Conservation (phyloP, 2,797 vertebrate species). For the Simalia tracyae region DNA sequence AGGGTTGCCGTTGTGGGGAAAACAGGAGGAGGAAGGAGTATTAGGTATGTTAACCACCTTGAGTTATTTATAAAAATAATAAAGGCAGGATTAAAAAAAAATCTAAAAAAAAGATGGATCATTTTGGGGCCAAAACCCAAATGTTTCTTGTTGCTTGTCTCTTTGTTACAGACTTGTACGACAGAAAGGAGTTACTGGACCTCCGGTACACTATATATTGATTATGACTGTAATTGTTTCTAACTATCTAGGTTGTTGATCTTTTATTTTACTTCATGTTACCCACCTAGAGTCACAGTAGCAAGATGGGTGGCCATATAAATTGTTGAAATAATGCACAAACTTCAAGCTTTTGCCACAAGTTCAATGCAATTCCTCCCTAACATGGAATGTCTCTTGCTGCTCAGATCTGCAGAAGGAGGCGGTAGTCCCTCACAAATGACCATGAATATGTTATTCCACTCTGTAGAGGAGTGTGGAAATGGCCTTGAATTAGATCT, state of each 20-base stretch:
- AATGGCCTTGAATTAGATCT: not conserved
- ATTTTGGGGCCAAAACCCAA: not conserved
- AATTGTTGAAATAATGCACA: not conserved
- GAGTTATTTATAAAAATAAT: too few species aligned
- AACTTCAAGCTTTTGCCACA: not conserved
- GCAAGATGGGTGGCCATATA: not conserved
- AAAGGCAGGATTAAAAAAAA: too few species aligned
- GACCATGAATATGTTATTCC: not conserved
- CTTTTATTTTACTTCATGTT: not conserved
- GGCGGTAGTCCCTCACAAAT: not conserved
- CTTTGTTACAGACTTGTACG: not conserved
- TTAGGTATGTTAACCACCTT: too few species aligned
- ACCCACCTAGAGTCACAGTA: not conserved
- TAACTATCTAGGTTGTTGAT: not conserved
- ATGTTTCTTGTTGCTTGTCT: not conserved
- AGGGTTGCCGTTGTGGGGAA: too few species aligned
- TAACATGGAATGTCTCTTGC: not conserved
- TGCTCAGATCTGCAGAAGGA: not conserved
- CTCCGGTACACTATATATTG: not conserved
- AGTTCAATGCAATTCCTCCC: not conserved
- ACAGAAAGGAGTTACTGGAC: not conserved
- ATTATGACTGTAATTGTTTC: not conserved
- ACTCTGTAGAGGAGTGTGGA: not conserved
- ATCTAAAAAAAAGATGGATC: not conserved
- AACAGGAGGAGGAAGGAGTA: too few species aligned